phyloP scores from a whole-genome alignment of 2,797 vertebrate species.

The Chromis chromis region DNA sequence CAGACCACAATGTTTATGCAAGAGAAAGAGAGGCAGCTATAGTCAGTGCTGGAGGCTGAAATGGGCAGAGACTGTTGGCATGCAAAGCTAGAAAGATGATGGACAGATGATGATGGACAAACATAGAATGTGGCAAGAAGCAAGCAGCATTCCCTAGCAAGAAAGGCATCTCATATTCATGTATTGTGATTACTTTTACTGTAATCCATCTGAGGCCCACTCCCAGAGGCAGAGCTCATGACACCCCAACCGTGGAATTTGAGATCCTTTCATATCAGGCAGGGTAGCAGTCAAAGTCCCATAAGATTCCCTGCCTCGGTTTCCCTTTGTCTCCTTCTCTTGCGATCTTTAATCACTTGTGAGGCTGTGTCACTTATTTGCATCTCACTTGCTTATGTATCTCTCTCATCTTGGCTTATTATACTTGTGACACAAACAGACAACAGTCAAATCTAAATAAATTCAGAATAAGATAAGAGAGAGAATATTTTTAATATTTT shows the following conservation, averaged over 20 bases:
- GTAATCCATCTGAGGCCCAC: slow-evolving; percentile 71
- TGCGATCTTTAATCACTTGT: slow-evolving; percentile 81
- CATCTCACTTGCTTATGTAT: slow-evolving; percentile 71
- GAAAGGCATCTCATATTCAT: slow-evolving; percentile 74
- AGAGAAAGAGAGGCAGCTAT: slow-evolving; percentile 8
- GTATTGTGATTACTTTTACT: slow-evolving; percentile 79
- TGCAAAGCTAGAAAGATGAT: slow-evolving; percentile 58
- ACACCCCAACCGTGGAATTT: slow-evolving; percentile 71
- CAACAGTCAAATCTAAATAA: slow-evolving; percentile 29
- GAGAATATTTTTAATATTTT: slow-evolving; percentile 34
- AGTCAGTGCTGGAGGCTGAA: slow-evolving; percentile 25
- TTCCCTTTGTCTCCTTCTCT: slow-evolving; percentile 71
- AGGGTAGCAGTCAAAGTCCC: slow-evolving; percentile 77
- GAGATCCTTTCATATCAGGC: slow-evolving; percentile 77
- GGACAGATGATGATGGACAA: slow-evolving; percentile 75
- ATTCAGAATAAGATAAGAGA: slow-evolving; percentile 14
- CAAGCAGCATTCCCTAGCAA: slow-evolving; percentile 39
- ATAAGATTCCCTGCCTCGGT: slow-evolving; percentile 64
- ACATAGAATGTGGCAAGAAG: slow-evolving; percentile 66
- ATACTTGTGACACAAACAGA: slow-evolving; percentile 44
- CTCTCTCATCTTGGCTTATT: slow-evolving; percentile 59
- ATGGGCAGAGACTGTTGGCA: slow-evolving; percentile 37
- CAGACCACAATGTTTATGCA: slow-evolving; percentile 13
- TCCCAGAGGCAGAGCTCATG: slow-evolving; percentile 74
- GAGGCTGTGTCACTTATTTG: slow-evolving; percentile 74